Percentiles rank a stretch among this genome's conserved stretches.
phyloP scores from a whole-genome alignment of 1,140 invertebrate species.

The Drosophila melanogaster region DNA sequence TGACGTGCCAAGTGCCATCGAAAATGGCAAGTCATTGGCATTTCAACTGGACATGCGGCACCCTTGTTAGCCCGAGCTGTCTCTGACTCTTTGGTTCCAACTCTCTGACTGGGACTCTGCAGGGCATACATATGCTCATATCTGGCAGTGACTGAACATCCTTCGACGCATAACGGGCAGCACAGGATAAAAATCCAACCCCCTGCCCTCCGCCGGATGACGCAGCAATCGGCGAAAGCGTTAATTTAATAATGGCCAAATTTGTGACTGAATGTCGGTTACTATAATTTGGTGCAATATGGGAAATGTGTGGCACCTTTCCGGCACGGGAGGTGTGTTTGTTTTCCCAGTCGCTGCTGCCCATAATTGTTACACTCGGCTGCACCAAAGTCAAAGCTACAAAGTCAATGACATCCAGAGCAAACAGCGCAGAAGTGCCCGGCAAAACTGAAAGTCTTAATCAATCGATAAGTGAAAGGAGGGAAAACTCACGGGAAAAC shows the following conservation, averaged over 20 bases:
- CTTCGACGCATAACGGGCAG: conserved; percentile 79
- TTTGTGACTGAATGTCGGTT: conserved; percentile 29
- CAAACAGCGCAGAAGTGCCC: conserved; percentile 44
- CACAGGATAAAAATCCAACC: conserved; percentile 41
- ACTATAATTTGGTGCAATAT: conserved; percentile 66
- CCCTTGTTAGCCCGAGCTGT: conserved; percentile 73
- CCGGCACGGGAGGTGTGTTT: conserved; percentile 48
- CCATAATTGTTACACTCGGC: conserved; percentile 69
- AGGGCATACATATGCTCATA: not conserved
- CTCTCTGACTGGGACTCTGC: conserved; percentile 4
- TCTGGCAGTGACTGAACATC: conserved; percentile 55
- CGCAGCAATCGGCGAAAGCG: conserved; percentile 67
- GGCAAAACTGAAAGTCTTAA: conserved; percentile 53
- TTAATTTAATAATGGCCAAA: conserved; percentile 80
- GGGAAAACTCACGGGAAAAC: not conserved
- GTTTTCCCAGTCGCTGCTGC: conserved; percentile 28
- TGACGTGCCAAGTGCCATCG: conserved; percentile 78
- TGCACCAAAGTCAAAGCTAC: conserved; percentile 75
- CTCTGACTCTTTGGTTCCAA: conserved; percentile 34
- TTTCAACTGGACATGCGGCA: conserved; percentile 82
- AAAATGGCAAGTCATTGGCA: conserved; percentile 81
- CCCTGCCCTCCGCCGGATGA: conserved; percentile 30
- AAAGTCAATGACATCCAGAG: conserved; percentile 73
- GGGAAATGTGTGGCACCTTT: conserved; percentile 40
- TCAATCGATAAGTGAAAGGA: conserved; percentile 64